A percentile compares a stretch with the other conserved stretches of the same genome.
phyloP scores from a whole-genome alignment of 2,888 invertebrate genomes.

The Hypomecis atomaria region DNA sequence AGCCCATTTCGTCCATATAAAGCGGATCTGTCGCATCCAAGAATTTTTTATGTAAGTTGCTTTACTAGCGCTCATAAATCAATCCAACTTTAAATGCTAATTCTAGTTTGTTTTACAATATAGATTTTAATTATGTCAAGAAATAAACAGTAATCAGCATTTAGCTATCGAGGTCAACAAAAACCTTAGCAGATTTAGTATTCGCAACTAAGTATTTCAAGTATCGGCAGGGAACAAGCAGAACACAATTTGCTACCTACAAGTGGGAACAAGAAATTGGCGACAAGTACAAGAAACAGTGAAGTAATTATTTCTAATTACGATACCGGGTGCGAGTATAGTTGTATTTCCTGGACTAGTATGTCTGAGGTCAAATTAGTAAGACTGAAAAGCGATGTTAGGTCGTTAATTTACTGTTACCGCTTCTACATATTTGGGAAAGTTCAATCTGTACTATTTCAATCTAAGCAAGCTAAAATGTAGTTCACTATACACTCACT shows the following conservation, averaged over 20 bases:
- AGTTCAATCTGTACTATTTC: too few species aligned
- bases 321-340: slow-evolving; percentile 13
- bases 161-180: neutral
- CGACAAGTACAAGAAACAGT: slow-evolving; percentile 17
- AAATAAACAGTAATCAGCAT: too few species aligned
- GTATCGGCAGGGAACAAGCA: slow-evolving; percentile 10
- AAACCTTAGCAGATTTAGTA: slow-evolving; percentile 7
- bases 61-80: too few species aligned
- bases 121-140: too few species aligned
- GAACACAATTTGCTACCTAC: slow-evolving; percentile 27
- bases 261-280: slow-evolving; percentile 12
- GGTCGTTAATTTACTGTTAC: neutral
- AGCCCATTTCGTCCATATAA: too few species aligned
- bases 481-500: too few species aligned
- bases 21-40: too few species aligned
- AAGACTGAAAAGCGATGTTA: neutral
- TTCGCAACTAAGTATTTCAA: slow-evolving; percentile 7
- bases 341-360: slow-evolving; percentile 32
- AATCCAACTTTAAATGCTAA: too few species aligned
- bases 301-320: slow-evolving; percentile 34
- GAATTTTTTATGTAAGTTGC: too few species aligned
- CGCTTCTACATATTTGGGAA: neutral
- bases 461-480: too few species aligned
- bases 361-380: neutral
- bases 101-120: too few species aligned